Conservation (phyloP, 1,140 invertebrate species). For the Cotesia typhae region DNA sequence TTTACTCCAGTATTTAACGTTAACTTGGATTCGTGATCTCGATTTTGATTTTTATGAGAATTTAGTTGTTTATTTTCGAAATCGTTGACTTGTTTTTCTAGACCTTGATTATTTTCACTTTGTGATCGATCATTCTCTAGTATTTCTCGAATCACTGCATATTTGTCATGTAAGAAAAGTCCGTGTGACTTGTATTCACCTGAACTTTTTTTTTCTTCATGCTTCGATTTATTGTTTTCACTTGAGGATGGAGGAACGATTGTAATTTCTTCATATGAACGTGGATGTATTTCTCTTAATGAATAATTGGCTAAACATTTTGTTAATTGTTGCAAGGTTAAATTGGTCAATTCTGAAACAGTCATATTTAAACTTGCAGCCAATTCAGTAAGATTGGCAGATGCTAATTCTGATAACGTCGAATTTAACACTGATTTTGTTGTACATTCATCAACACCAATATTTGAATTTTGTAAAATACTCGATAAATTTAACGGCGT, state of each 20-base stretch:
- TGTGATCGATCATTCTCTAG: constrained; percentile 75
- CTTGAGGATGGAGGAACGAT: constrained; percentile 29
- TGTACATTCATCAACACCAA: constrained; percentile 39
- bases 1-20: constrained; percentile 67
- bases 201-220: constrained; percentile 70
- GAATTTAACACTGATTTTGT: constrained; percentile 70
- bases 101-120: constrained; percentile 35
- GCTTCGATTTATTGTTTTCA: constrained; percentile 54
- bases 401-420: constrained; percentile 82
- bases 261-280: constrained; percentile 39
- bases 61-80: constrained; percentile 8
- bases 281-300: constrained; percentile 40
- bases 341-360: constrained; percentile 78
- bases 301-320: constrained; percentile 72
- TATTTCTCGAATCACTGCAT: constrained; percentile 86
- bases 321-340: constrained; percentile 85
- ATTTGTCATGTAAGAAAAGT: constrained; percentile 73
- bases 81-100: constrained; percentile 19
- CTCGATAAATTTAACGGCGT: constrained; percentile 55
- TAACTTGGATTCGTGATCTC: constrained; percentile 45
- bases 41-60: constrained; percentile 73
- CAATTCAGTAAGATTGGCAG: constrained; percentile 80
- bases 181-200: constrained; percentile 49
- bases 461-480: constrained; percentile 46
- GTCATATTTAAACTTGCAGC: constrained; percentile 79